Percentiles rank a stretch among this genome's conserved stretches.
Conservation (phyloP, 2,797 vertebrate species). For the Acomys russatus region DNA sequence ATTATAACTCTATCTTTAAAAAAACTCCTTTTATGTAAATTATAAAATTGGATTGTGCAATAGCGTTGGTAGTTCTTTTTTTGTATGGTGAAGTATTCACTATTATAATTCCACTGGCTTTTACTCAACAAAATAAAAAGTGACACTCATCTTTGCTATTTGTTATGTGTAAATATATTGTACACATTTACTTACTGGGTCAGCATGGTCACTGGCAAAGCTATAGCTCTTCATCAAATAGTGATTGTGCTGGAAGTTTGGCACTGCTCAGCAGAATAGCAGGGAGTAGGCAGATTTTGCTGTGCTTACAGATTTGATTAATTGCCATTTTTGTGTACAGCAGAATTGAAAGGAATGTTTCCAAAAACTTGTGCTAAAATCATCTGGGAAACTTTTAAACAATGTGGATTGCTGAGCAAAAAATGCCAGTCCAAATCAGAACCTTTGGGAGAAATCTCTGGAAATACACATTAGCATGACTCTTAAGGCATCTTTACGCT, state of each 20-base stretch:
- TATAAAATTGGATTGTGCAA: background rate
- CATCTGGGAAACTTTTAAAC: background rate
- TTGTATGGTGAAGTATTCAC: constrained; percentile 14
- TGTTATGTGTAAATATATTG: background rate
- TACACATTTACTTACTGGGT: background rate
- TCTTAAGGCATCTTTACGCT: background rate
- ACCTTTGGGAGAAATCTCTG: background rate
- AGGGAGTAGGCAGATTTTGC: background rate
- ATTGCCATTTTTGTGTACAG: background rate
- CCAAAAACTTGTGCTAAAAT: background rate
- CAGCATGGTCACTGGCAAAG: constrained; percentile 6
- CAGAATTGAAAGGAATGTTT: background rate
- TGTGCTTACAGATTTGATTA: background rate
- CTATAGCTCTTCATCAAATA: background rate
- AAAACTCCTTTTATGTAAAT: constrained; percentile 28
- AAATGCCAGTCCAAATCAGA: background rate
- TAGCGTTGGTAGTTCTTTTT: background rate
- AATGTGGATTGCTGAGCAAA: background rate
- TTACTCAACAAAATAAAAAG: background rate
- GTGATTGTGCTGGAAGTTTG: background rate
- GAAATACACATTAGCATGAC: background rate
- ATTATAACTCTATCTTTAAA: background rate
- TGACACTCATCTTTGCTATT: background rate
- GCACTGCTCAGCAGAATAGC: constrained; percentile 12
- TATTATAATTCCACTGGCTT: background rate